phyloP scores from a whole-genome alignment of 2,113 vertebrate genomes.

The Microcebus griseorufus region DNA sequence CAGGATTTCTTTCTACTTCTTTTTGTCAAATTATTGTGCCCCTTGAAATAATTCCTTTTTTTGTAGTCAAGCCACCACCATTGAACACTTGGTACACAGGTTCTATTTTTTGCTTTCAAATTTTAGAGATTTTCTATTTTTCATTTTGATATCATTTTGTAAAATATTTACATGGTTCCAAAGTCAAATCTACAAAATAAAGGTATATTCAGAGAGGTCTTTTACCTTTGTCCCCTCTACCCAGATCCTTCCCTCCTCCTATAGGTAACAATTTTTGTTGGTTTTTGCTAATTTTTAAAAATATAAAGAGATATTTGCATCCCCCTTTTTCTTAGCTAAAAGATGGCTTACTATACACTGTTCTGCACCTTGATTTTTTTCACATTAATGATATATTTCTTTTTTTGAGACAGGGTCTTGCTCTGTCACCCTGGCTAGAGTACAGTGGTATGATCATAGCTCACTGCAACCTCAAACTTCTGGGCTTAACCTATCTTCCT shows the following conservation, averaged over 20 bases:
- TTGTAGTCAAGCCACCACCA: slow-evolving; percentile 7
- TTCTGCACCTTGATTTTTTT: background rate
- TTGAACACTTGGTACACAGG: background rate
- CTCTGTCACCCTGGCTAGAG: no score
- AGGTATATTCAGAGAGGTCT: background rate
- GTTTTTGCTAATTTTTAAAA: slow-evolving; percentile 5
- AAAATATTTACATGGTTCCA: slow-evolving; percentile 4
- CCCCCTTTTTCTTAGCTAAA: background rate
- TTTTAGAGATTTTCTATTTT: slow-evolving; percentile 75
- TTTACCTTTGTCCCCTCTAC: background rate
- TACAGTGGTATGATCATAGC: no score
- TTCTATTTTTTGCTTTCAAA: slow-evolving; percentile 7
- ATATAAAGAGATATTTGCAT: background rate
- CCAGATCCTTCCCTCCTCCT: background rate
- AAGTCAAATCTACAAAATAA: slow-evolving; percentile 19
- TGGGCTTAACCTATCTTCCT: no score
- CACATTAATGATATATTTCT: background rate
- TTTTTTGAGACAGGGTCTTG: no score
- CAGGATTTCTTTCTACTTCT: slow-evolving; percentile 15
- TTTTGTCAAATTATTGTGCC: slow-evolving; percentile 17
- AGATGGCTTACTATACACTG: background rate
- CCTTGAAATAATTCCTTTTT: slow-evolving; percentile 27
- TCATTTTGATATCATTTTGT: slow-evolving; percentile 21
- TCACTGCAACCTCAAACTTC: no score
- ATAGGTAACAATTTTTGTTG: background rate